Evolutionary conservation across 23 tunicate species (phyloP), one percentile per base, ranked within the genome.

Genomic region (Ciona savignyi): DNA sequence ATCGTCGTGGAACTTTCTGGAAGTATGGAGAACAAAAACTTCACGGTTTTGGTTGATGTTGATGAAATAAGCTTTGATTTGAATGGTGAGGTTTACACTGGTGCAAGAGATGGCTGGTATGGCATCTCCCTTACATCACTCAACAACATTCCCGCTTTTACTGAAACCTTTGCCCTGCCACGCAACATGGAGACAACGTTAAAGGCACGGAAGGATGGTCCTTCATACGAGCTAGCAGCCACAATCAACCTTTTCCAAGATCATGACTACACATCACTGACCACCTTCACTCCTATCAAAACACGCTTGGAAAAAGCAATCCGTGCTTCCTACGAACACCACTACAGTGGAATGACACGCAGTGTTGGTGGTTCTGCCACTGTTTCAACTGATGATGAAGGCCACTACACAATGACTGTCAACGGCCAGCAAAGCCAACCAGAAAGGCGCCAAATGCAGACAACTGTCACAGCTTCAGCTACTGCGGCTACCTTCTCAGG

Each of bases 81-180:
- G 32, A 69, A 33, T 24, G 85, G 74, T n/a, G 62, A 65, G 19
- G 27, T 81, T 25, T 15, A 68, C 11, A 64, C 29, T 1, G 70
- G 76, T 23, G 32, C 42, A 27, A 31, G 22, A 51, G 67, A 73
- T 32, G 75, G 83, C 1, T 81, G 85, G 85, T 81, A 81, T 51
- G 85, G 85, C 4, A 25, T 32, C 32, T 22, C 71, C 1, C 27
- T 63, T 23, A 35, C 28, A 27, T 71, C 67, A 2, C 67, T 62
- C 15, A 77, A 80, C 63, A 80, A 71, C 62, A 32, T 67, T 56
- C 25, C 51, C 28, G n/a, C n/a, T n/a, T n/a, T n/a, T n/a, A n/a
- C n/a, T n/a, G n/a, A n/a, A n/a, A n/a, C n/a, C n/a, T n/a, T n/a
- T n/a, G 2, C 25, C 32, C 24, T 75, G 34, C 70, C 51, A 22